These are phyloP conservation scores for Microctonus aethiopoides DNA, from an alignment of 2,888 invertebrate genomes.

Conservation along the genomic window DNA sequence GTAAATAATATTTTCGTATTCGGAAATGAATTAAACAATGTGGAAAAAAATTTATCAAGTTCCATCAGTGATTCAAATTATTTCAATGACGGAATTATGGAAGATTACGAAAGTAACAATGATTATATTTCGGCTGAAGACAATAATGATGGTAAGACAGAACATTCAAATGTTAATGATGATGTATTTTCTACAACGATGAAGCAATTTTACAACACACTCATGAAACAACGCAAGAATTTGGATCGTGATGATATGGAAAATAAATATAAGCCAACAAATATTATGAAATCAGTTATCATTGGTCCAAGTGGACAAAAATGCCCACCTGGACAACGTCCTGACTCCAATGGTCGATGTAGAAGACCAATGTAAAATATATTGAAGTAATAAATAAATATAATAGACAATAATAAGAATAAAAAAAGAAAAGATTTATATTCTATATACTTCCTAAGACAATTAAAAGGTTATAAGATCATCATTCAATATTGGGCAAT, in stretches of 20 bases:
- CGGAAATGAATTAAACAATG: not conserved
- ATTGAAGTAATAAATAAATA: too few relatives aligned
- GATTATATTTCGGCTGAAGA: not conserved
- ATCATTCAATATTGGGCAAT: not conserved
- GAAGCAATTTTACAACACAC: not conserved
- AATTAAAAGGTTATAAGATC: not conserved
- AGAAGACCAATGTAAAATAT: constrained; percentile 33
- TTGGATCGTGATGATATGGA: not conserved
- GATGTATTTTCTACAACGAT: not conserved
- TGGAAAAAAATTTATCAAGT: not conserved
- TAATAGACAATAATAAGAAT: not conserved
- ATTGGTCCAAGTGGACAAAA: constrained; percentile 17
- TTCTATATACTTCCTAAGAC: not conserved
- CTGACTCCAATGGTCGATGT: constrained; percentile 37
- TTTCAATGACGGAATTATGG: not conserved
- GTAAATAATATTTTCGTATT: not conserved
- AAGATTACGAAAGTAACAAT: not conserved
- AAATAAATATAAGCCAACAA: not conserved
- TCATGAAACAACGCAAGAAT: not conserved
- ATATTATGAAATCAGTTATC: constrained; percentile 23
- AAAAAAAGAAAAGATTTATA: not conserved
- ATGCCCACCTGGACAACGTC: constrained; percentile 34
- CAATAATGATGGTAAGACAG: not conserved
- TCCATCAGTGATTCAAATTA: not conserved
- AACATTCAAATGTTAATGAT: not conserved